Conservation (phyloP, 1,140 invertebrate species). For the Marisa cornuarietis region DNA sequence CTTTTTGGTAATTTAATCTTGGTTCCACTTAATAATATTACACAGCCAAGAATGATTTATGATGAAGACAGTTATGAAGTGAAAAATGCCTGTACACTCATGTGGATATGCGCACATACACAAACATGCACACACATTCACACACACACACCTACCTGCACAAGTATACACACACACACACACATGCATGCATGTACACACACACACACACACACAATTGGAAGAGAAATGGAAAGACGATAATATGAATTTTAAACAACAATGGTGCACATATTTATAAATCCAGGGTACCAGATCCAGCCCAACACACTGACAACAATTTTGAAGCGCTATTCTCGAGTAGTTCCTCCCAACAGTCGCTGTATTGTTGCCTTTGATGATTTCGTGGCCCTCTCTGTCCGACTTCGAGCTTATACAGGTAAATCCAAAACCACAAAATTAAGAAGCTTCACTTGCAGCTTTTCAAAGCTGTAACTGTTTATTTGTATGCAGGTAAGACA, state of each 20-base stretch:
- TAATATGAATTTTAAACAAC: not conserved
- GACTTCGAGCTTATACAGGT: conserved; percentile 57
- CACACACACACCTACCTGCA: not conserved
- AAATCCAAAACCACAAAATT: not conserved
- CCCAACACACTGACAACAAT: conserved; percentile 45
- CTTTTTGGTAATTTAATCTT: conserved; percentile 44
- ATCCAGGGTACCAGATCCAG: conserved; percentile 47
- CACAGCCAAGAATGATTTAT: not conserved
- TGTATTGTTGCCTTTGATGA: conserved; percentile 61
- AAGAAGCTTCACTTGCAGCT: not conserved
- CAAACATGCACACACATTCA: not conserved
- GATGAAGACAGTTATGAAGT: not conserved
- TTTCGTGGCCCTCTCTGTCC: conserved; percentile 56
- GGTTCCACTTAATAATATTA: not conserved
- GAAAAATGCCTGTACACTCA: not conserved
- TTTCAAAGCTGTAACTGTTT: not conserved
- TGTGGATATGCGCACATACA: not conserved
- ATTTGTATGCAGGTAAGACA: not conserved
- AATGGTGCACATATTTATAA: not conserved
- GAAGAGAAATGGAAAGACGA: no score
- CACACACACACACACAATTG: not conserved
- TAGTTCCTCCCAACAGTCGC: conserved; percentile 35
- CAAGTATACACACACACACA: not conserved
- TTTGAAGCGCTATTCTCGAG: conserved; percentile 55
- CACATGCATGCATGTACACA: not conserved